phyloP scores from a whole-genome alignment of 2,888 invertebrate genomes.

The Dicyrtomina minuta region DNA sequence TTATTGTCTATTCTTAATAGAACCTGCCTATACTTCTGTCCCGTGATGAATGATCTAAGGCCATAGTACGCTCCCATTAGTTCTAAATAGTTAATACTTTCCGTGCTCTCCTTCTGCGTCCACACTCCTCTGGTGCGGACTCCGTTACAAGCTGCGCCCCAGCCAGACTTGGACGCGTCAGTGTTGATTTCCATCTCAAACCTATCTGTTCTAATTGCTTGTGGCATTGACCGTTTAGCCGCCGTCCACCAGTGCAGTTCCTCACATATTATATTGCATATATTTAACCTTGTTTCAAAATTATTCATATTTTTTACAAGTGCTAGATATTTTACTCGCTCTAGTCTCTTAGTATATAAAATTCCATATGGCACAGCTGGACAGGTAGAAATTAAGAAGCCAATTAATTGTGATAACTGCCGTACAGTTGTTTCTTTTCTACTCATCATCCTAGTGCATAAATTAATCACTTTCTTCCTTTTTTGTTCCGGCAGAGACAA shows the following conservation, averaged over 20 bases:
- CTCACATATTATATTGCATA: neutral
- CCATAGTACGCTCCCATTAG: neutral
- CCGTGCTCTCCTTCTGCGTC: too few species aligned
- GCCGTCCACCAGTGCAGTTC: neutral
- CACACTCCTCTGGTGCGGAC: too few species aligned
- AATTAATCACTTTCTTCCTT: too few species aligned
- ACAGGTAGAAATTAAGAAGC: too few species aligned
- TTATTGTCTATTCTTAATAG: neutral
- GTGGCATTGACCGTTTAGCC: neutral
- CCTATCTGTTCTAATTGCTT: neutral
- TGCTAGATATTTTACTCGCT: too few species aligned
- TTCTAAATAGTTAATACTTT: slow-evolving; percentile 2
- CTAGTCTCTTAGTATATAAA: slow-evolving; percentile 29
- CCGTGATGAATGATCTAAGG: neutral
- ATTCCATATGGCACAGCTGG: slow-evolving; percentile 28
- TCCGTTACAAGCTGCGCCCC: too few species aligned
- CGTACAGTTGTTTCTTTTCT: too few species aligned
- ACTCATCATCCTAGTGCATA: too few species aligned
- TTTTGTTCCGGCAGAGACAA: too few species aligned
- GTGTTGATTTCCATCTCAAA: neutral
- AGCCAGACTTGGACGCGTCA: neutral
- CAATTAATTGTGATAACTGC: too few species aligned
- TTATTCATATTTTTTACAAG: neutral
- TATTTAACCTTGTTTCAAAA: neutral
- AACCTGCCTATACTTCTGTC: neutral